Evolutionary conservation across 2,888 invertebrate genomes (phyloP).

Genomic region (Seira ritae): DNA sequence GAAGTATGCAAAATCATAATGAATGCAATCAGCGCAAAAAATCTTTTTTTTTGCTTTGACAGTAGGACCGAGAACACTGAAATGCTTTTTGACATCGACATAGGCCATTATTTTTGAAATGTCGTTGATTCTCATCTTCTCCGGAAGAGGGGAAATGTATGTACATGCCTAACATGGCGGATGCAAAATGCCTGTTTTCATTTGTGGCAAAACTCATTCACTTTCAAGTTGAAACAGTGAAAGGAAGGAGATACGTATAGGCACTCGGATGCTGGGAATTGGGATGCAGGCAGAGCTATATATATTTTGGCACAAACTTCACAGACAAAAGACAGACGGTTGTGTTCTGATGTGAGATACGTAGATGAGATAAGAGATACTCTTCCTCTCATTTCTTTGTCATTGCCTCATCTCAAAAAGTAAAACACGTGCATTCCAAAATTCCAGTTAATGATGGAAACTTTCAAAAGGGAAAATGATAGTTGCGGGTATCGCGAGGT

Average conservation of each 20-base stretch:
- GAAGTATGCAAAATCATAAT: constrained; percentile 2
- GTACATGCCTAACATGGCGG: no score
- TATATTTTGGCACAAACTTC: not conserved
- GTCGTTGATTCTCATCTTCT: not conserved
- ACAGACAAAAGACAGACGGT: constrained; percentile 11
- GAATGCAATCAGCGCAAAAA: constrained; percentile 3
- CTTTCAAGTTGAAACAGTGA: no score
- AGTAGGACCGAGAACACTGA: not conserved
- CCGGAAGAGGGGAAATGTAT: constrained; percentile 18
- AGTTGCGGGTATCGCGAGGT: no score
- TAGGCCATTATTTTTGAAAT: not conserved
- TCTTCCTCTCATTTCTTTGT: constrained; percentile 1
- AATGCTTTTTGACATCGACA: not conserved
- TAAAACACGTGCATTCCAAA: constrained; percentile 6
- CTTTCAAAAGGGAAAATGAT: not conserved
- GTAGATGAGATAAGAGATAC: constrained; percentile 7
- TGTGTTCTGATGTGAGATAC: not conserved
- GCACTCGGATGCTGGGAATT: no score
- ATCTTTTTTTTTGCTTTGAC: not conserved
- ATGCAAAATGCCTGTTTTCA: no score
- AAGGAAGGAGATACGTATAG: no score
- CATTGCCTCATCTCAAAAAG: not conserved
- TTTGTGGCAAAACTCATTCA: no score
- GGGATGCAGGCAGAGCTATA: no score
- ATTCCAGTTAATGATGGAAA: not conserved